Evolutionary conservation across 2,888 invertebrate genomes (phyloP).

Genomic region (Invenusta paracnida): DNA sequence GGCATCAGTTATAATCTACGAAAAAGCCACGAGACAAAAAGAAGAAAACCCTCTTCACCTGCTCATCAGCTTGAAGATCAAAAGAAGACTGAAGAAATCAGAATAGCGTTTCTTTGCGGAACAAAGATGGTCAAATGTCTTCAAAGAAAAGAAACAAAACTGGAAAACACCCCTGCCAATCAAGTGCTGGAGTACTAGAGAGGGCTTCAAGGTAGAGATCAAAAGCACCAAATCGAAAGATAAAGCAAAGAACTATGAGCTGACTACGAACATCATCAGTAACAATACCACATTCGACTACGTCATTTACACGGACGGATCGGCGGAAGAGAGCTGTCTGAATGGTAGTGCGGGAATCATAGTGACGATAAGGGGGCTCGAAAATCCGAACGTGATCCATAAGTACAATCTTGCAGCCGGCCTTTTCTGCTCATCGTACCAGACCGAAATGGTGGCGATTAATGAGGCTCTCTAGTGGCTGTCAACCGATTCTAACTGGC

Average conservation of each 20-base stretch:
- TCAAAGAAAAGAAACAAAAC: background rate
- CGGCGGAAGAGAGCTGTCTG: background rate
- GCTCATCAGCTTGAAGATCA: background rate
- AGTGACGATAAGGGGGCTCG: background rate
- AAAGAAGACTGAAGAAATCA: background rate
- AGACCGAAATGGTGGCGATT: background rate
- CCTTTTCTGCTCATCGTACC: background rate
- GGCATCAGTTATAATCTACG: background rate
- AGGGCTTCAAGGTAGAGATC: background rate
- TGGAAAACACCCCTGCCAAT: background rate
- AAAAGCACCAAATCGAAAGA: background rate
- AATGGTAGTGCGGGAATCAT: background rate
- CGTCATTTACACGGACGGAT: background rate
- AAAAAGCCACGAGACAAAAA: background rate
- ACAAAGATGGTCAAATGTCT: background rate
- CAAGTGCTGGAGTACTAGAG: background rate
- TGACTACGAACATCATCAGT: background rate
- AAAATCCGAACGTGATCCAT: background rate
- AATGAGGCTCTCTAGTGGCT: no score
- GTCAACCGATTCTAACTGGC: background rate
- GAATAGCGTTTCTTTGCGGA: background rate
- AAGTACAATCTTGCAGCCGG: no score
- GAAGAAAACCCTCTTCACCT: background rate
- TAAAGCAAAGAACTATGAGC: background rate
- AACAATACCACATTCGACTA: background rate